Evolutionary conservation across 2,888 invertebrate genomes (phyloP).

Genomic region (Philonicus albiceps): DNA sequence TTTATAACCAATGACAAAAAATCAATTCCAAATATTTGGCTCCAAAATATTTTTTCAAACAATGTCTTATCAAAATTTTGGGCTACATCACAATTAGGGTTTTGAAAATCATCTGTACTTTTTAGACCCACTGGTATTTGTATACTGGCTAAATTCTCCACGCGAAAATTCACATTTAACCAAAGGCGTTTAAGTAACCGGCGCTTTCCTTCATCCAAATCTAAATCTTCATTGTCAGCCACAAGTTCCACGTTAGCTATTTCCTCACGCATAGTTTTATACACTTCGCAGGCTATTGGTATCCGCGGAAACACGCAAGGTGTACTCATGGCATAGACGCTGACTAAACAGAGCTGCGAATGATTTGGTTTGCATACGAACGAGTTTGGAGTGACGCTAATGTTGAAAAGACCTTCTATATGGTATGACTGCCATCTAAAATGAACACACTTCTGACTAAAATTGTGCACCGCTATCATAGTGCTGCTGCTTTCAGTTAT

Average conservation of each 20-base stretch:
- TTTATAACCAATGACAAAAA: background rate
- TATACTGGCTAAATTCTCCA: background rate
- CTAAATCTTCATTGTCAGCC: background rate
- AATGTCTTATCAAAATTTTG: background rate
- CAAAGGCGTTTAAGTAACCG: background rate
- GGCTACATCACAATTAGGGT: background rate
- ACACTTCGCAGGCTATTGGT: background rate
- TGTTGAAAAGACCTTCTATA: background rate
- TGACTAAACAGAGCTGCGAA: background rate
- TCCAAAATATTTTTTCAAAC: slow-evolving; percentile 5
- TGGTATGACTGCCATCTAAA: slow-evolving; percentile 22
- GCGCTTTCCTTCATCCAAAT: background rate
- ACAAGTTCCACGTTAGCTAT: too few relatives aligned
- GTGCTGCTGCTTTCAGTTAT: background rate
- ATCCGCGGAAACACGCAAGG: background rate
- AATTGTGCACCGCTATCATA: slow-evolving; percentile 44
- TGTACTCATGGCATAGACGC: background rate
- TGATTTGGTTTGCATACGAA: slow-evolving; percentile 13
- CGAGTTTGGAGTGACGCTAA: background rate
- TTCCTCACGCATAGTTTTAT: background rate
- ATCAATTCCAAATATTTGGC: background rate
- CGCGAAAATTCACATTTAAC: slow-evolving; percentile 5
- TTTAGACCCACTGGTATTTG: background rate
- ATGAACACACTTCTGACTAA: background rate
- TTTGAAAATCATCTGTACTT: background rate